phyloP scores from a whole-genome alignment of 2,888 invertebrate species.

The Ceraclea dissimilis region DNA sequence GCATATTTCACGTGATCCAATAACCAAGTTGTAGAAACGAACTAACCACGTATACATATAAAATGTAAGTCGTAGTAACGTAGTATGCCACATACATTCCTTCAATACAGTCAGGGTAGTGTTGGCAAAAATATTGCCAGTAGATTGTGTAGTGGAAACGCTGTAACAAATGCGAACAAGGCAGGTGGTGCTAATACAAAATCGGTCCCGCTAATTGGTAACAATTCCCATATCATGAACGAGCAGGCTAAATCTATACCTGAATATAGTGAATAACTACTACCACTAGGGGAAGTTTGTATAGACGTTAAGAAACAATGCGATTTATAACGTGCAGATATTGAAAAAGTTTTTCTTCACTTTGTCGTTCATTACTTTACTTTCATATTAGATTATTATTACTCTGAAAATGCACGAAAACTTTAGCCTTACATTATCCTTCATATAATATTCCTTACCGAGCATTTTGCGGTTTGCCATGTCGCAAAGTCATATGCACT shows the following conservation, averaged over 20 bases:
- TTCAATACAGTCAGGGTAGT: neutral
- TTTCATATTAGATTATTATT: too few species aligned
- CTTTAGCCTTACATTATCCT: too few species aligned
- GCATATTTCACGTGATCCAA: conserved; percentile 24
- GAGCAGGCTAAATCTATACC: too few species aligned
- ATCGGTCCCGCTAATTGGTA: neutral
- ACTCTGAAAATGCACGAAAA: too few species aligned
- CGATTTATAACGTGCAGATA: neutral
- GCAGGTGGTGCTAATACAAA: conserved; percentile 1
- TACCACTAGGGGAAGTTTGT: too few species aligned
- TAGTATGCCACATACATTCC: too few species aligned
- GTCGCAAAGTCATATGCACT: too few species aligned
- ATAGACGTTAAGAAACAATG: neutral
- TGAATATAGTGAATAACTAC: too few species aligned
- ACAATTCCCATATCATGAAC: neutral
- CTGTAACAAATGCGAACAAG: neutral
- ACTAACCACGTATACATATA: neutral
- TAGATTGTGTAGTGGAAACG: neutral
- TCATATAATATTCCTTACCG: too few species aligned
- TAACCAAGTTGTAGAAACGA: conserved; percentile 5
- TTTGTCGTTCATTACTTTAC: too few species aligned
- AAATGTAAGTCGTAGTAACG: too few species aligned
- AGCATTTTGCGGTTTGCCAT: too few species aligned
- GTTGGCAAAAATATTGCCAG: neutral
- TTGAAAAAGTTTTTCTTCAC: neutral